Evolutionary conservation across 2,113 vertebrate species (phyloP).

Genomic region (Todiramphus chloris): DNA sequence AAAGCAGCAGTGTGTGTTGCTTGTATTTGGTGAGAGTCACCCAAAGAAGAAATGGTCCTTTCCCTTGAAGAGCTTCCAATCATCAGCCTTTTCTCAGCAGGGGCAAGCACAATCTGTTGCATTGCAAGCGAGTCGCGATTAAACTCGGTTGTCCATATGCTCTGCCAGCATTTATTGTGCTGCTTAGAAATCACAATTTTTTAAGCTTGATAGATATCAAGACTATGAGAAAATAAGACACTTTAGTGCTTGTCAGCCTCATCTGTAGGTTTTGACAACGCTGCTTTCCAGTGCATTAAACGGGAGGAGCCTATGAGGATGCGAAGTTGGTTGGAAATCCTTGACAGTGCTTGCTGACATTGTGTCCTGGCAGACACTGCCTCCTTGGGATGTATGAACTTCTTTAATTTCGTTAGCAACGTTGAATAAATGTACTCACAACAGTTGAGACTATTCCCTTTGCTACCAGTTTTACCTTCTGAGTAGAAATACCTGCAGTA

Average conservation of each 20-base stretch:
- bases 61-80: conserved; percentile 48
- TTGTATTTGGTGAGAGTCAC: background rate
- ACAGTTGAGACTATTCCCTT: background rate
- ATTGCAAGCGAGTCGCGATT: background rate
- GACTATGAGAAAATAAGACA: background rate
- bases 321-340: background rate
- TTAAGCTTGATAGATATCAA: conserved; percentile 12
- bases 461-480: background rate
- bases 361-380: background rate
- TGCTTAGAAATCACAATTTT: conserved; percentile 41
- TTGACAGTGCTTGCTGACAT: background rate
- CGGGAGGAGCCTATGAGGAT: background rate
- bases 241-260: background rate
- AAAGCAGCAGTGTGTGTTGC: background rate
- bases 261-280: background rate
- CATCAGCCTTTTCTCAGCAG: conserved; percentile 48
- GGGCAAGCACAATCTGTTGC: conserved; percentile 54
- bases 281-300: background rate
- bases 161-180: conserved; percentile 34
- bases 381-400: background rate
- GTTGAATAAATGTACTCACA: background rate
- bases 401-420: conserved; percentile 15
- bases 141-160: conserved; percentile 57
- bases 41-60: background rate
- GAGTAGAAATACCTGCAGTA: background rate